Evolutionary conservation across 2,888 invertebrate species (phyloP).

Genomic region (Stratiomys singularior): DNA sequence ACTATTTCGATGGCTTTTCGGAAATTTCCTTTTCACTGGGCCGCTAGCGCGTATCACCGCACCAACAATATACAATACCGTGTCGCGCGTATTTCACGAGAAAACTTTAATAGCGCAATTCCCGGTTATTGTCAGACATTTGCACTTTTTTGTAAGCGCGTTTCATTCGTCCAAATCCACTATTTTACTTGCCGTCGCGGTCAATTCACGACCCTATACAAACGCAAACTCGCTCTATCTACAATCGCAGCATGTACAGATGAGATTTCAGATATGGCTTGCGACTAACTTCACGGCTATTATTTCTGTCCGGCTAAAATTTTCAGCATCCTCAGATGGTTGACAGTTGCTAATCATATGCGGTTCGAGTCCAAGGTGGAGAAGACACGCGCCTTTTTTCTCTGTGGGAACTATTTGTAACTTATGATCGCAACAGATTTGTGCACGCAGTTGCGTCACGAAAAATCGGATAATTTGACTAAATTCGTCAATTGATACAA

Average conservation of each 20-base stretch:
- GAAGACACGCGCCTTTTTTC: slow-evolving; percentile 29
- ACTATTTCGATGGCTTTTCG: neutral
- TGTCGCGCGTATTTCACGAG: neutral
- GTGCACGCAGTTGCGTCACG: too few species aligned
- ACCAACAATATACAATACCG: neutral
- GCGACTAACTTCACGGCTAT: neutral
- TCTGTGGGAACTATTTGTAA: too few species aligned
- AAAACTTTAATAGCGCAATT: slow-evolving; percentile 18
- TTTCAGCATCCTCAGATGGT: slow-evolving; percentile 29
- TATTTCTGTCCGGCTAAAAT: neutral
- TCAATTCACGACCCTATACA: neutral
- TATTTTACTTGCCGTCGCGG: neutral
- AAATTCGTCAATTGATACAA: too few species aligned
- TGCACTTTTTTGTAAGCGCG: slow-evolving; percentile 39
- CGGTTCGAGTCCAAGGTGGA: slow-evolving; percentile 4
- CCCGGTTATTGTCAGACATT: slow-evolving; percentile 45
- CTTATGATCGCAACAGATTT: too few species aligned
- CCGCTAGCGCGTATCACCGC: neutral
- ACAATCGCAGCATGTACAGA: neutral
- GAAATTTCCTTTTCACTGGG: slow-evolving; percentile 11
- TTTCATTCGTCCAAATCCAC: neutral
- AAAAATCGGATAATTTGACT: too few species aligned
- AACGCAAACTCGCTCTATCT: neutral
- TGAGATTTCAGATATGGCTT: neutral
- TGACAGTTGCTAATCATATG: slow-evolving; percentile 1